Conservation (phyloP, 2,888 invertebrate genomes). For the Pheosia gnoma region DNA sequence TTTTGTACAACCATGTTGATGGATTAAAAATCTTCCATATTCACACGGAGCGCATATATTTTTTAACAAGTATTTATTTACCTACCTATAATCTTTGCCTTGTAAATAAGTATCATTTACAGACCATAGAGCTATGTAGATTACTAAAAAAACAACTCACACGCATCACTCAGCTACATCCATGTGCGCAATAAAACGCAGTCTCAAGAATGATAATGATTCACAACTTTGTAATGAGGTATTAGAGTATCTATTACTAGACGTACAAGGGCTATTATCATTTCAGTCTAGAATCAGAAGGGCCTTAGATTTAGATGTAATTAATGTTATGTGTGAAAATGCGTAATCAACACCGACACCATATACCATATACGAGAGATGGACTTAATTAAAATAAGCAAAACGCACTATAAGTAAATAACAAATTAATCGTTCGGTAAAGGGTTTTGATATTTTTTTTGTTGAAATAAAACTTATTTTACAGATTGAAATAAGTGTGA, state of each 20-base stretch:
- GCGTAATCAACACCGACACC: constrained; percentile 18
- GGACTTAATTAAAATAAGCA: constrained; percentile 20
- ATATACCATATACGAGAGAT: constrained; percentile 18
- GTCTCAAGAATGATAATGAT: constrained; percentile 18
- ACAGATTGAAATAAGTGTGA: no score
- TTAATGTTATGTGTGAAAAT: constrained; percentile 45
- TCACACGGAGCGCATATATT: no score
- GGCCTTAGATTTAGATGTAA: constrained; percentile 32
- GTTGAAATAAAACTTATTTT: no score
- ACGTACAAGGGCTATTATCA: constrained; percentile 11
- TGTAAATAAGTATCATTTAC: constrained; percentile 31
- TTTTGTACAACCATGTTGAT: no score
- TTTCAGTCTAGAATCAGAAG: not conserved
- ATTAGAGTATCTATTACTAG: not conserved
- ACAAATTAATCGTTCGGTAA: not conserved
- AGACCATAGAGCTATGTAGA: constrained; percentile 35
- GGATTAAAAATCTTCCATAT: no score
- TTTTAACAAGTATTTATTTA: not conserved
- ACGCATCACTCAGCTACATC: constrained; percentile 24
- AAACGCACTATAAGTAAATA: constrained; percentile 4
- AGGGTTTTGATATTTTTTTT: not conserved
- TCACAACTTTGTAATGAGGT: not conserved
- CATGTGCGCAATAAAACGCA: constrained; percentile 14
- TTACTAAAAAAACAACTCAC: constrained; percentile 30
- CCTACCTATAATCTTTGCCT: not conserved